Evolutionary conservation across 2,113 vertebrate species (phyloP).

Genomic region (Upupa epops): DNA sequence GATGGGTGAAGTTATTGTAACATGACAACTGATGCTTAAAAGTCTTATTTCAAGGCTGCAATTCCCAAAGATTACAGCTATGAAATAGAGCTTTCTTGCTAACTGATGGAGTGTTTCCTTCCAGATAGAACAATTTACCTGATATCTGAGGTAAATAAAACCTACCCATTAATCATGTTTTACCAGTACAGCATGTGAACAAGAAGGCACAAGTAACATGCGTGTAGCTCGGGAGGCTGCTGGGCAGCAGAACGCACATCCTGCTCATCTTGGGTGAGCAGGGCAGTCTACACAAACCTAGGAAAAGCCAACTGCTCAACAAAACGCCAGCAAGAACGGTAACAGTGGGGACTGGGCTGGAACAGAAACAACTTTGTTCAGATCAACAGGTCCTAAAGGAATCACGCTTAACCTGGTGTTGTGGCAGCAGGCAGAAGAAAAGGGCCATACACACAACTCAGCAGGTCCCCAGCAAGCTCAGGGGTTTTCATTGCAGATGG

Average conservation of each 20-base stretch:
- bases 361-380: conserved; percentile 12
- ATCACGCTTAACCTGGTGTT: neutral
- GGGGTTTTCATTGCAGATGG: neutral
- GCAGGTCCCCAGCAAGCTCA: neutral
- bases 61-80: conserved; percentile 34
- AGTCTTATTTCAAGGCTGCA: conserved; percentile 24
- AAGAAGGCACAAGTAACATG: neutral
- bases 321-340: neutral
- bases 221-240: neutral
- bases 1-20: conserved; percentile 34
- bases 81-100: conserved; percentile 23
- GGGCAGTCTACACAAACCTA: neutral
- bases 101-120: conserved; percentile 42
- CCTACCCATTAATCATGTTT: conserved; percentile 26
- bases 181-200: neutral
- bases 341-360: neutral
- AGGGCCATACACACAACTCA: neutral
- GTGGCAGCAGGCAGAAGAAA: neutral
- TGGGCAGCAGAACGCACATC: neutral
- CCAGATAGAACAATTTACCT: conserved; percentile 40
- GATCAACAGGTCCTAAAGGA: conserved; percentile 23
- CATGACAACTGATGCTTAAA: conserved; percentile 37
- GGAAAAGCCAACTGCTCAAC: neutral
- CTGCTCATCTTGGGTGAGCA: neutral
- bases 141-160: conserved; percentile 50